Conservation (phyloP, 2,797 vertebrate genomes). For the Channa striata region DNA sequence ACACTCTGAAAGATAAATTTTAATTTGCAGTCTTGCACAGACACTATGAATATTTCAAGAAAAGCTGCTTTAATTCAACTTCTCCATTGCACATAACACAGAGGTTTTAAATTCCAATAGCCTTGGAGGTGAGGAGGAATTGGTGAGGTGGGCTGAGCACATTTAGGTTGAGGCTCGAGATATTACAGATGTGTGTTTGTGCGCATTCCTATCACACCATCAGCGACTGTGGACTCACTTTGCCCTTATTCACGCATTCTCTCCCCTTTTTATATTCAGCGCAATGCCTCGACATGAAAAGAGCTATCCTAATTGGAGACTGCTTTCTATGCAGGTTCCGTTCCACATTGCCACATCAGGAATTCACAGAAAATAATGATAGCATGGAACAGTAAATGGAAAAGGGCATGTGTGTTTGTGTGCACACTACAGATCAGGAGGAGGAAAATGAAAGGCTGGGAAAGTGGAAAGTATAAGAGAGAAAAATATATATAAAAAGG, state of each 20-base stretch:
- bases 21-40: conserved; percentile 53
- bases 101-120: conserved; percentile 58
- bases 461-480: conserved; percentile 22
- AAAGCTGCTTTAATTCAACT: conserved; percentile 53
- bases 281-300: conserved; percentile 59
- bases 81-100: conserved; percentile 52
- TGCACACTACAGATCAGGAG: conserved; percentile 21
- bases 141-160: conserved; percentile 34
- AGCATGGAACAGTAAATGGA: conserved; percentile 33
- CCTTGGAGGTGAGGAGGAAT: conserved; percentile 54
- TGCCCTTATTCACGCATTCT: conserved; percentile 63
- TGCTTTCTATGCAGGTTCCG: conserved; percentile 72
- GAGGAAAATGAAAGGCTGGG: conserved; percentile 34
- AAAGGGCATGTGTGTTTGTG: conserved; percentile 42
- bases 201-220: conserved; percentile 24
- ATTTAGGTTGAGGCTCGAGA: conserved; percentile 23
- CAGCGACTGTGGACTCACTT: conserved; percentile 34
- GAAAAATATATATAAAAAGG: conserved; percentile 8
- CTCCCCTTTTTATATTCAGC: conserved; percentile 60
- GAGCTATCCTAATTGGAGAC: conserved; percentile 73
- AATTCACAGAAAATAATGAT: conserved; percentile 68
- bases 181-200: conserved; percentile 25
- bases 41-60: conserved; percentile 38
- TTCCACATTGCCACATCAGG: conserved; percentile 62
- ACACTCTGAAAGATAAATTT: conserved; percentile 58